Evolutionary conservation across 2,888 invertebrate genomes (phyloP).

Genomic region (Adelognathus sp.): DNA sequence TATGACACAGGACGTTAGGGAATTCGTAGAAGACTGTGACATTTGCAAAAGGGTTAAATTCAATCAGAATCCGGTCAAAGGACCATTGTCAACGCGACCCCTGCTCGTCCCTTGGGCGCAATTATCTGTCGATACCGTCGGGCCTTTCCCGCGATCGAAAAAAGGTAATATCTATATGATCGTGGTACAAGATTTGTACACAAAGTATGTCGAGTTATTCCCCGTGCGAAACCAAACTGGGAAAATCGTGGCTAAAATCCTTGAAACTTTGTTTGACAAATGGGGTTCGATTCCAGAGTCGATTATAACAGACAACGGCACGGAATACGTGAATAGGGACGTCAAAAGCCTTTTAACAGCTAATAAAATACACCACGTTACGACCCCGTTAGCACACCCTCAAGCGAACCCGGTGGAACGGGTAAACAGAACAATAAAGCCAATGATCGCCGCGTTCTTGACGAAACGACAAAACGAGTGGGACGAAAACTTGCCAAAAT

Average conservation of each 20-base stretch:
- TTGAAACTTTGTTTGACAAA: constrained; percentile 24
- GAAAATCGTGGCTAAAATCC: neutral
- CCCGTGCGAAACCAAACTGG: constrained; percentile 31
- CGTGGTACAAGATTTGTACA: constrained; percentile 33
- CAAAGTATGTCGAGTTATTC: constrained; percentile 28
- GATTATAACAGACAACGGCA: constrained; percentile 50
- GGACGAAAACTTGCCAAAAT: constrained; percentile 46
- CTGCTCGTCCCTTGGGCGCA: constrained; percentile 34
- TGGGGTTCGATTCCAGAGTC: constrained; percentile 34
- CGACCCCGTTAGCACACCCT: constrained; percentile 44
- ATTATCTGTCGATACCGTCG: constrained; percentile 27
- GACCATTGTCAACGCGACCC: constrained; percentile 25
- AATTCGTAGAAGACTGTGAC: constrained; percentile 20
- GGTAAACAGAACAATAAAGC: constrained; percentile 37
- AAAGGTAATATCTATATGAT: constrained; percentile 29
- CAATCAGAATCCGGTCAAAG: constrained; percentile 35
- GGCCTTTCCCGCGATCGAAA: constrained; percentile 29
- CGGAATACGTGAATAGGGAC: constrained; percentile 49
- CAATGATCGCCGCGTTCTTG: constrained; percentile 44
- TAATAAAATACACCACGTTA: neutral
- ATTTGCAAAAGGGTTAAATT: constrained; percentile 40
- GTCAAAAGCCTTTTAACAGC: constrained; percentile 16
- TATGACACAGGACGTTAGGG: constrained; percentile 46
- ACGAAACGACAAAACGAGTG: constrained; percentile 33
- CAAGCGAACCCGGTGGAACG: constrained; percentile 50